Base-by-base conservation (phyloP, 2,113 vertebrate species). In the Formicarius rufipectus region DNA sequence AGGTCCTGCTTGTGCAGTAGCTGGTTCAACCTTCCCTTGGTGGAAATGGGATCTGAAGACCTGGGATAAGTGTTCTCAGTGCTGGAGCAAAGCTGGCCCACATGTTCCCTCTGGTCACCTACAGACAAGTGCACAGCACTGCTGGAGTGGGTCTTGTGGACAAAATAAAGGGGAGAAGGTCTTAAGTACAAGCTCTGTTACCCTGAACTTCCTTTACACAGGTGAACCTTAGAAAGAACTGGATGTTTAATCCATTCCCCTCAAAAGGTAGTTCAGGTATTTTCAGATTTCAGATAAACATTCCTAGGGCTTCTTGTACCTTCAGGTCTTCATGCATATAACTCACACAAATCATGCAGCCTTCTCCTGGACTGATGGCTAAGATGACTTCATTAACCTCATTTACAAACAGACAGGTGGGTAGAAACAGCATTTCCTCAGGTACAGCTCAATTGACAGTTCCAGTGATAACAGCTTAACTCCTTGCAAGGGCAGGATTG, bases 71-170 rank as follows among this genome's bases (percentile, higher is more conserved):
- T 0, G 0, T 15, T 64, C 19, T 33, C n/a, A 13, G 20, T 39
- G 17, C 67, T 42, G 9, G 11, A 49, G 40, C 67, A 74, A 39
- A 84, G 67, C 25, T 1, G 0, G n/a, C 1, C 0, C 2, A 4
- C 5, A 19, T 12, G 18, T 39, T 40, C 20, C 88, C 17, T 37
- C 40, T 37, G 16, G 40, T 12, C 59, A 79, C 47, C 40, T 12
- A 35, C 28, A 63, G 33, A 56, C 12, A 72, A 18, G 27, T 25
- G 18, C 24, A 25, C 1, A 62, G 62, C 14, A 49, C 0, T 33
- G 30, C 35, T 17, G 9, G 37, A 82, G 15, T 5, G 49, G 27
- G 37, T 53, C 10, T 50, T 2, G 2, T 37, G 23, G 21, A 47
- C 30, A 55, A 76, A 87, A 68, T 39, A 49, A 80, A 27, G 14